Evolutionary conservation across 2,888 invertebrate genomes (phyloP), one percentile per base, ranked within the genome.

Genomic region (Acanthopleura granulata): DNA sequence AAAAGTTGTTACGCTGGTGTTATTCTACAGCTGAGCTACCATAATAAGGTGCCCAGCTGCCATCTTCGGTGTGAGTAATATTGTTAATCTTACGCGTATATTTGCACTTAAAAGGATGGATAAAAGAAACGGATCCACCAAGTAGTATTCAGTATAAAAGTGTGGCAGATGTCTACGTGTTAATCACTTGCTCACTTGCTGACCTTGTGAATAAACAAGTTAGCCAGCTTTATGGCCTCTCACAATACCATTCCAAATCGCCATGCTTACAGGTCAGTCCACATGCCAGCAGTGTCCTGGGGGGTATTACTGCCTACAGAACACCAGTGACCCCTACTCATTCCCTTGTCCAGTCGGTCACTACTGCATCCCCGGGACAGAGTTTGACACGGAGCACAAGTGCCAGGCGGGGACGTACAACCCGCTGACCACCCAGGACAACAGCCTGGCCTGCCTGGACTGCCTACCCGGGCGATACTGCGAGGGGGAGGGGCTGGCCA

Each of bases 391-490:
- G 15, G 80, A 89, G 80, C 86, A 82, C 79, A 82, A 84, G 40
- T 89, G 89, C 77, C 79, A 79, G 1, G 75, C 83, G 3, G 88
- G 89, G n/a, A 82, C 85, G 57, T 88, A 87, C 82, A 88, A 88
- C 76, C 85, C 85, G 25, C 72, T 77, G 62, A 74, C 81, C 1
- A 79, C 75, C 0, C 76, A 80, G 74, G 77, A 75, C 72, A 84
- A 82, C 75, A 74, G 74, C 14, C 72, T 81, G 0, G 82, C 85
- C 11, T 89, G 89, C 76, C 66, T 80, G 29, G 72, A 80, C 72
- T 89, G 89, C 80, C 83, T 84, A 9, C 85, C 89, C 6, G 89
- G 89, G 4, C 79, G 82, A 74, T 89, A 84, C 76, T 89, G 89
- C 75, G 78, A 79, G n/a, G 83, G 83, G 12, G 49, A 76, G 0